These are phyloP conservation scores for Tylochromis polylepis DNA, from an alignment of 2,113 vertebrate species.

Conservation along the genomic window DNA sequence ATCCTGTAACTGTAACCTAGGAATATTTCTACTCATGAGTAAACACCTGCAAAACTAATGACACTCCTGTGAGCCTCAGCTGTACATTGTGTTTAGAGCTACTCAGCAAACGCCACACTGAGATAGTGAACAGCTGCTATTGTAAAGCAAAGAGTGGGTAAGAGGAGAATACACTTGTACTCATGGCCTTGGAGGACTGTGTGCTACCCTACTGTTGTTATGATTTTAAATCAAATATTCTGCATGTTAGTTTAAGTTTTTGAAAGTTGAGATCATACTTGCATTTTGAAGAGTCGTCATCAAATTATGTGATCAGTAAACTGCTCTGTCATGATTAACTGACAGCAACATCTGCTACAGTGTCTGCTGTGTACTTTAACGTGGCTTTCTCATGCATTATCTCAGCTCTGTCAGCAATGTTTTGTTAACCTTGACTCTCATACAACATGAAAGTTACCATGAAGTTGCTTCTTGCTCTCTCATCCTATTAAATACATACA, in stretches of 20 bases:
- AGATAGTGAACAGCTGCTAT: not conserved
- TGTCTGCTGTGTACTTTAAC: not conserved
- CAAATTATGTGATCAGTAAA: not conserved
- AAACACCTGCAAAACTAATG: not conserved
- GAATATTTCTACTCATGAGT: not conserved
- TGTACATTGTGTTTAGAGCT: not conserved
- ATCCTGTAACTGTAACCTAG: not conserved
- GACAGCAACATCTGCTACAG: not conserved
- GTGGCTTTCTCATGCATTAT: conserved; percentile 41
- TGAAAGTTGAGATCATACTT: not conserved
- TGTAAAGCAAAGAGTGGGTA: not conserved
- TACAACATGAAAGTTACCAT: not conserved
- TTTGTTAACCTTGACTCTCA: conserved; percentile 32
- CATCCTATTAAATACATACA: not conserved
- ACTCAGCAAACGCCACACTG: not conserved
- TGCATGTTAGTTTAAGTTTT: not conserved
- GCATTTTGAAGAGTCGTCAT: not conserved
- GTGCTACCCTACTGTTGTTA: not conserved
- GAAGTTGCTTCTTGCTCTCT: not conserved
- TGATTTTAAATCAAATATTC: not conserved
- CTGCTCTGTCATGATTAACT: not conserved
- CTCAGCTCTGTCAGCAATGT: not conserved
- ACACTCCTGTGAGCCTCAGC: not conserved
- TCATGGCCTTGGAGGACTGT: not conserved
- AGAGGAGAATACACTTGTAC: not conserved